Evolutionary conservation across 2,888 invertebrate genomes (phyloP).

Genomic region (Polydrusus tereticollis): DNA sequence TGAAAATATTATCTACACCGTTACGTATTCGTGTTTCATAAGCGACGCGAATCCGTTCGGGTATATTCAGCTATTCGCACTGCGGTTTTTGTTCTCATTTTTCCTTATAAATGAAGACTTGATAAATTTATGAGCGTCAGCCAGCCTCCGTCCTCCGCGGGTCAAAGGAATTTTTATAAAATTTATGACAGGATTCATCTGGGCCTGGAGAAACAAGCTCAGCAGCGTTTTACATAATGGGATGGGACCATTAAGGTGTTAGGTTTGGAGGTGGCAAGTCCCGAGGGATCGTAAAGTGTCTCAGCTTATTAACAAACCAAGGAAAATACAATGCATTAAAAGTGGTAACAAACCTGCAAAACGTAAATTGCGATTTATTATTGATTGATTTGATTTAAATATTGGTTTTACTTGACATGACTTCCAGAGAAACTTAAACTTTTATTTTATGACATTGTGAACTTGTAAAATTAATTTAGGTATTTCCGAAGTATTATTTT

Average conservation of each 20-base stretch:
- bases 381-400: neutral
- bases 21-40: neutral
- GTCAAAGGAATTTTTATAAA: conserved; percentile 15
- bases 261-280: neutral
- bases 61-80: conserved; percentile 1
- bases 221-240: conserved; percentile 21
- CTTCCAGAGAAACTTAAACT: neutral
- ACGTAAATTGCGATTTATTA: neutral
- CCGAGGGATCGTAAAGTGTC: too few relatives aligned
- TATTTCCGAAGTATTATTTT: too few relatives aligned
- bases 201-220: conserved; percentile 8
- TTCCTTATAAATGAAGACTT: conserved; percentile 1
- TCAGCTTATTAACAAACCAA: too few relatives aligned
- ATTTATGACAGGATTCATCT: conserved; percentile 14
- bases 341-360: neutral
- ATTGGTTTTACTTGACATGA: neutral
- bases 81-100: neutral
- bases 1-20: neutral
- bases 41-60: neutral
- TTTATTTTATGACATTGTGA: neutral
- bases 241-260: neutral
- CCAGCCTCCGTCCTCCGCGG: neutral
- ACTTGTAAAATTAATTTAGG: too few relatives aligned
- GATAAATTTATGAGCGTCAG: neutral
- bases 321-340: too few relatives aligned